phyloP scores from a whole-genome alignment of 2,113 vertebrate genomes.

The Phaethornis superciliosus region DNA sequence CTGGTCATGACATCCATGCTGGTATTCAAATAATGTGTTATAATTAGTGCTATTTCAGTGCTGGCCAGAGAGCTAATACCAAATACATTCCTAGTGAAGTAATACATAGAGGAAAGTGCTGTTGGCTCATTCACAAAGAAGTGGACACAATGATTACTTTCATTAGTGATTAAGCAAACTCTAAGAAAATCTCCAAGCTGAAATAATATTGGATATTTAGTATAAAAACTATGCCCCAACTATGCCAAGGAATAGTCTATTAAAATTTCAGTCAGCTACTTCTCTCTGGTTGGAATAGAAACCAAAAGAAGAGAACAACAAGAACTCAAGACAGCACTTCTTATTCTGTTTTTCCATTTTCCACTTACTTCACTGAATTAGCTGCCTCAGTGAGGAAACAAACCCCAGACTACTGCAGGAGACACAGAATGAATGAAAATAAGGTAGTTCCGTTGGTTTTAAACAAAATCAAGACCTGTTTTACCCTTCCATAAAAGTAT shows the following conservation, averaged over 20 bases:
- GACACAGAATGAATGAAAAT: not conserved
- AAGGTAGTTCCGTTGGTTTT: not conserved
- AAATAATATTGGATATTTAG: slow-evolving; percentile 48
- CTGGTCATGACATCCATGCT: slow-evolving; percentile 2
- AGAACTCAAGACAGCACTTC: not conserved
- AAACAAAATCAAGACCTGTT: not conserved
- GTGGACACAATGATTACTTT: slow-evolving; percentile 40
- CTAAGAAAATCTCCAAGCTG: slow-evolving; percentile 35
- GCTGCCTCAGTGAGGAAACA: not conserved
- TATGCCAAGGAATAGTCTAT: not conserved
- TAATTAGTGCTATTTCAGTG: slow-evolving; percentile 49
- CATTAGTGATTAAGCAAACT: slow-evolving; percentile 38
- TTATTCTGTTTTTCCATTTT: not conserved
- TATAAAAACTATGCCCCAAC: not conserved
- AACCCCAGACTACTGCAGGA: not conserved
- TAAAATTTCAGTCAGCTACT: slow-evolving; percentile 19
- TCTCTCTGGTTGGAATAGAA: not conserved
- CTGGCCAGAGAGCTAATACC: slow-evolving; percentile 37
- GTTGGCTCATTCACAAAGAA: slow-evolving; percentile 63
- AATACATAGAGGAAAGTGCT: slow-evolving; percentile 44
- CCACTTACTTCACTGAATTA: not conserved
- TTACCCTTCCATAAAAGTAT: not conserved
- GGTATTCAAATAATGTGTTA: slow-evolving; percentile 50
- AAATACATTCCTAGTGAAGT: slow-evolving; percentile 66
- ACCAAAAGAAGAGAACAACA: not conserved